Conservation (phyloP, 2,888 invertebrate genomes). For the Tortrix viridana region DNA sequence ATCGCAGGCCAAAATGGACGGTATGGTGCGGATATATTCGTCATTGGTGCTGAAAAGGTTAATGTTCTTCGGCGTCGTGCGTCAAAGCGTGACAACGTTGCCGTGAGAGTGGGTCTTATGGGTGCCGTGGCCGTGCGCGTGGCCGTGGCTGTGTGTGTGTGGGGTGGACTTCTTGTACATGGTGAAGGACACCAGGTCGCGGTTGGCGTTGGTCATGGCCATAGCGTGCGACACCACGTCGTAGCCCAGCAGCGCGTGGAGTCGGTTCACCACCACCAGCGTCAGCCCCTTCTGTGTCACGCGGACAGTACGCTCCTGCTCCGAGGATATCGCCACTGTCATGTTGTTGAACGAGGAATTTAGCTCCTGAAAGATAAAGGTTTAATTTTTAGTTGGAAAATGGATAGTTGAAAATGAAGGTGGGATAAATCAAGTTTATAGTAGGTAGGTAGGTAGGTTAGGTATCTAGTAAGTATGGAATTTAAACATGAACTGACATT, state of each 20-base stretch:
- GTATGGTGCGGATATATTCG: too few species aligned
- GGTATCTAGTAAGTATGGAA: too few species aligned
- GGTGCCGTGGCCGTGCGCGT: conserved; percentile 52
- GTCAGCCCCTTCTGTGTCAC: conserved; percentile 75
- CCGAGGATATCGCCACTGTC: conserved; percentile 62
- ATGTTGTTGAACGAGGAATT: conserved; percentile 70
- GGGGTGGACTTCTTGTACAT: conserved; percentile 74
- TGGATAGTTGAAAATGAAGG: too few species aligned
- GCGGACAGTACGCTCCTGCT: conserved; percentile 67
- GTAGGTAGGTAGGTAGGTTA: too few species aligned
- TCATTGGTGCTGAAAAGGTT: too few species aligned
- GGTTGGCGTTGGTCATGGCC: conserved; percentile 80
- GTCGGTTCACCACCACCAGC: conserved; percentile 73
- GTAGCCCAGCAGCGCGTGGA: conserved; percentile 77
- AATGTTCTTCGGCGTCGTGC: conserved; percentile 7
- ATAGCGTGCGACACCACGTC: conserved; percentile 80
- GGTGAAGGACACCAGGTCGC: conserved; percentile 77
- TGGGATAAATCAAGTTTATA: too few species aligned
- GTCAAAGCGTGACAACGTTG: conserved; percentile 67
- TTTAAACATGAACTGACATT: neutral
- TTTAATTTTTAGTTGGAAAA: too few species aligned
- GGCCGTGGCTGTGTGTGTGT: conserved; percentile 58
- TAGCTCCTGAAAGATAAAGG: conserved; percentile 63
- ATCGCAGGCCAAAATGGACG: too few species aligned
- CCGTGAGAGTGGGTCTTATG: conserved; percentile 59